Percentiles rank a stretch among this genome's conserved stretches.
phyloP scores from a whole-genome alignment of 1,140 invertebrate genomes.

The Steinernema feltiae region DNA sequence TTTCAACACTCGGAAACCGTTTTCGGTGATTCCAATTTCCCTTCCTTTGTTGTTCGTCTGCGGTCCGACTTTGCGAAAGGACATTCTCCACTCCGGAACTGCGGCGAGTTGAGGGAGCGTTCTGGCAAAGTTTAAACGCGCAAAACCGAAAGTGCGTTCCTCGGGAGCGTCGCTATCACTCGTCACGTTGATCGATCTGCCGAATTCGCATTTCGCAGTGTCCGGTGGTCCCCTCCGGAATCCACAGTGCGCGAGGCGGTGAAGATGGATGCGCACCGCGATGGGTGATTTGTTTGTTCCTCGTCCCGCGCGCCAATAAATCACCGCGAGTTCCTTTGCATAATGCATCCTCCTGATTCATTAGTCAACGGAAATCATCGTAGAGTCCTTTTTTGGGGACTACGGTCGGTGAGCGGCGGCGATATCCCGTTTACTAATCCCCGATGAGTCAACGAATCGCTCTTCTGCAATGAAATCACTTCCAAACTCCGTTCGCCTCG shows the following conservation, averaged over 20 bases:
- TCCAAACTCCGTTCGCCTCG: not conserved
- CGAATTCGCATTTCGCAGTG: too few relatives aligned
- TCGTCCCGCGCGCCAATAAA: not conserved
- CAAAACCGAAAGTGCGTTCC: not conserved
- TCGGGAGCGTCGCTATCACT: not conserved
- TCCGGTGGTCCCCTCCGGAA: not conserved
- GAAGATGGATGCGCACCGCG: conserved; percentile 12
- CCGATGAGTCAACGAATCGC: not conserved
- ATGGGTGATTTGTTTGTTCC: conserved; percentile 12
- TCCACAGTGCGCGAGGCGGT: not conserved
- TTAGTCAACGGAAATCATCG: not conserved
- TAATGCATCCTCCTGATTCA: not conserved
- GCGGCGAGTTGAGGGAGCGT: too few relatives aligned
- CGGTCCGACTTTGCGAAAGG: too few relatives aligned
- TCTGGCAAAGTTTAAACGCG: not conserved
- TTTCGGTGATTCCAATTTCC: too few relatives aligned
- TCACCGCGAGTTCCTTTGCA: not conserved
- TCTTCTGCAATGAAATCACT: not conserved
- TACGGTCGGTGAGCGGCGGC: not conserved
- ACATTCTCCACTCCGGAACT: too few relatives aligned
- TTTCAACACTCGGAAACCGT: too few relatives aligned
- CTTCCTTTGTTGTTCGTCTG: too few relatives aligned
- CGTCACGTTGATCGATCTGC: not conserved
- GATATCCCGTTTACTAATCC: too few relatives aligned
- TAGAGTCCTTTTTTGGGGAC: not conserved